These are phyloP conservation scores for Mola mola DNA, from an alignment of 2,113 vertebrate species.

Conservation along the genomic window DNA sequence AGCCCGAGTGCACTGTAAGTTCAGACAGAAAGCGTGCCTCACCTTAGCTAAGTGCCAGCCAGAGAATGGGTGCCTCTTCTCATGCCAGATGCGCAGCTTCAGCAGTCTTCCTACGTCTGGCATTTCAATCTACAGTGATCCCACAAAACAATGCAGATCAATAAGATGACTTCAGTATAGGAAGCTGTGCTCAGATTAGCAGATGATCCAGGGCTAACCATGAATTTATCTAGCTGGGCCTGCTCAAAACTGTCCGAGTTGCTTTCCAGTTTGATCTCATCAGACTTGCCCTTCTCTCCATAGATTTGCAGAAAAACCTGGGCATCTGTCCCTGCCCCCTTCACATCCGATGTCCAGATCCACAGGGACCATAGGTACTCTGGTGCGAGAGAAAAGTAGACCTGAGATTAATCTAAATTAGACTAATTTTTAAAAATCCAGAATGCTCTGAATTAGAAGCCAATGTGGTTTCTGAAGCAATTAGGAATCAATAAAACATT, in stretches of 20 bases:
- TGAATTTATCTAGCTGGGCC: constrained; percentile 90
- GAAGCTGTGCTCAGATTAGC: not conserved
- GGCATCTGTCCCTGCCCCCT: constrained; percentile 94
- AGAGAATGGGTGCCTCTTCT: constrained; percentile 90
- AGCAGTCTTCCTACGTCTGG: constrained; percentile 88
- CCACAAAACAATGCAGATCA: not conserved
- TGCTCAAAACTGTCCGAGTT: constrained; percentile 96
- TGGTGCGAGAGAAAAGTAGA: constrained; percentile 49
- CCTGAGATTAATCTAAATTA: not conserved
- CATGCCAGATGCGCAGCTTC: constrained; percentile 94
- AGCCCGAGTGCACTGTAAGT: too few species aligned
- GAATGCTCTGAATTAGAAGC: too few species aligned
- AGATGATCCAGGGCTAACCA: constrained; percentile 77
- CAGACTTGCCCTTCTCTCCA: constrained; percentile 91
- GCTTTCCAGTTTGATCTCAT: constrained; percentile 92
- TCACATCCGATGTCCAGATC: constrained; percentile 95
- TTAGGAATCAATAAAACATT: too few species aligned
- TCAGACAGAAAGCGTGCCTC: constrained; percentile 51
- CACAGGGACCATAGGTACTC: constrained; percentile 95
- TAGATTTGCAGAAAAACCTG: constrained; percentile 95
- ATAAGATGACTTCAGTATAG: not conserved
- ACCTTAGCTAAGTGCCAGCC: constrained; percentile 97
- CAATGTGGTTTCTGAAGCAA: too few species aligned
- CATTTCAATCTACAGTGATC: constrained; percentile 86
- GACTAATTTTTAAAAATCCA: not conserved